These are phyloP conservation scores for Thaleichthys pacificus DNA, from an alignment of 2,797 vertebrate species.

Conservation along the genomic window DNA sequence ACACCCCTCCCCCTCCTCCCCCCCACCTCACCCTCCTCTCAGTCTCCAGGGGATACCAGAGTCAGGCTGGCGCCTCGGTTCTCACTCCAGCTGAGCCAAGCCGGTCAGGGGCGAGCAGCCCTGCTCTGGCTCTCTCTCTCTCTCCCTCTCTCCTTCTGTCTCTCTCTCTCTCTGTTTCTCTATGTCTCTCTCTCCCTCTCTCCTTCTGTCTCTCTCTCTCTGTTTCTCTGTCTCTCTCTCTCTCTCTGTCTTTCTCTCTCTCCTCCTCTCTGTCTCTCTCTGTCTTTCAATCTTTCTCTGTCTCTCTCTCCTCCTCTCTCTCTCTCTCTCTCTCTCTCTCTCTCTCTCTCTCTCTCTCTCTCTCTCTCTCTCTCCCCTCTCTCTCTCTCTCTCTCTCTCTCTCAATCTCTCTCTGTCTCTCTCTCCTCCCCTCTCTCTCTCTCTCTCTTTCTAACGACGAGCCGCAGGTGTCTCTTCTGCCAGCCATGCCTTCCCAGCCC, in stretches of 20 bases:
- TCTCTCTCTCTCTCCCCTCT: slow-evolving; percentile 27
- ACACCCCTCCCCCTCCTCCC: no score
- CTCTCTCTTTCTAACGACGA: neutral
- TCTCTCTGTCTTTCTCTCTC: slow-evolving; percentile 7
- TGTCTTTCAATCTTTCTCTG: slow-evolving; percentile 40
- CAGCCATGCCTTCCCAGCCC: neutral
- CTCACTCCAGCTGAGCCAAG: slow-evolving; percentile 49
- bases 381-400: neutral
- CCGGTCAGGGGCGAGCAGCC: slow-evolving; percentile 43
- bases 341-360: neutral
- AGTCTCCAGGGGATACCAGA: slow-evolving; percentile 49
- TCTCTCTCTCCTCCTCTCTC: slow-evolving; percentile 26
- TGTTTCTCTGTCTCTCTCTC: no score
- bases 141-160: slow-evolving; percentile 12
- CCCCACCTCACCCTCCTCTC: neutral
- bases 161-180: slow-evolving; percentile 32
- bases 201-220: no score
- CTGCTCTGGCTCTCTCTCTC: slow-evolving; percentile 13
- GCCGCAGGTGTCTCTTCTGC: neutral
- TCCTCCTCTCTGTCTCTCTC: slow-evolving; percentile 9
- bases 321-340: neutral
- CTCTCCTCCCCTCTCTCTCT: neutral
- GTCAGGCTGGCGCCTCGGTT: slow-evolving; percentile 61
- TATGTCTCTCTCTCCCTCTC: no score
- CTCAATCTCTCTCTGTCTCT: slow-evolving; percentile 50